A percentile compares a stretch with the other conserved stretches of the same genome.
phyloP scores from a whole-genome alignment of 2,113 vertebrate species.

The Pardalotus punctatus region DNA sequence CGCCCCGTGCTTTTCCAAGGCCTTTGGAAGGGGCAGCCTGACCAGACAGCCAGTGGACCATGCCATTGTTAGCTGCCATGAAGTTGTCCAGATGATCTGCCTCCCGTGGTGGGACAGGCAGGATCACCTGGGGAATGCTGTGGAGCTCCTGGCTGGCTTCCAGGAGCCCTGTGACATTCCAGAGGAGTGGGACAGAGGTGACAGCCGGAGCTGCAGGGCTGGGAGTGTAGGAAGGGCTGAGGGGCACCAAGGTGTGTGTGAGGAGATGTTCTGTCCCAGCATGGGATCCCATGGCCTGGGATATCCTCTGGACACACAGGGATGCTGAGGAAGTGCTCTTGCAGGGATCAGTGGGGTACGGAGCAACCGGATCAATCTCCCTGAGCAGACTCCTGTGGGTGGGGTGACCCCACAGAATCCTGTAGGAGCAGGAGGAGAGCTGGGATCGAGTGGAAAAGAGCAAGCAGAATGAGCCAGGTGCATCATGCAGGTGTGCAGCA shows the following conservation, averaged over 20 bases:
- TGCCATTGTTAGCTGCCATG: neutral
- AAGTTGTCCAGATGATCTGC: neutral
- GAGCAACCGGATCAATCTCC: rapidly evolving
- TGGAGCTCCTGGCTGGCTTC: neutral
- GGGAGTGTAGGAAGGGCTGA: neutral
- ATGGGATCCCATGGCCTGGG: rapidly evolving
- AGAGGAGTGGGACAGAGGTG: neutral
- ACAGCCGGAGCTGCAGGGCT: neutral
- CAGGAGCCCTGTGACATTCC: neutral
- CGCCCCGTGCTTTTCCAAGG: neutral
- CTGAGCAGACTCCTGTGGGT: neutral
- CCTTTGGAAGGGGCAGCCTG: neutral
- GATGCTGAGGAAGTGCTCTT: neutral
- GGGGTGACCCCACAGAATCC: neutral
- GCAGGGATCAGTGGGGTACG: rapidly evolving
- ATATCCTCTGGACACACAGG: neutral
- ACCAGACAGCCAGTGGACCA: neutral
- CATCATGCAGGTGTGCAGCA: neutral
- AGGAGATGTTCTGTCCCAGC: neutral
- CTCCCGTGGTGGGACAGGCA: neutral
- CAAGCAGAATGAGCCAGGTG: neutral
- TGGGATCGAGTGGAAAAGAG: neutral
- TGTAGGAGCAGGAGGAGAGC: rapidly evolving
- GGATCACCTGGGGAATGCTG: neutral
- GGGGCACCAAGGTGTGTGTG: neutral